Evolutionary conservation across 2,797 vertebrate genomes (phyloP).

Genomic region (Sitta carolinensis): DNA sequence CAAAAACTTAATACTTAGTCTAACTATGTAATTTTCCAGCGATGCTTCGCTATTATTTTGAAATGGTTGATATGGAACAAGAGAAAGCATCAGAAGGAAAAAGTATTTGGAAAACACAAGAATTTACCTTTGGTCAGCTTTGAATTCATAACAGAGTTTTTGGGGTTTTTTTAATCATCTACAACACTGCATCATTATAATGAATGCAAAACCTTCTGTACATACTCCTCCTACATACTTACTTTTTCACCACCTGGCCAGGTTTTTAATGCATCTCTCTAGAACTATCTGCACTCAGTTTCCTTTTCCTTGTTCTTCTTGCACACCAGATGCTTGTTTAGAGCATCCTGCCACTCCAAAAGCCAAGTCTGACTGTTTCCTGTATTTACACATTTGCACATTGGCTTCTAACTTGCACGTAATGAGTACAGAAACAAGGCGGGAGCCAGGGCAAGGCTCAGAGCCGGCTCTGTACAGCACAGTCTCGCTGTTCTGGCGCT

Average conservation of each 20-base stretch:
- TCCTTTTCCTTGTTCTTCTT: not conserved
- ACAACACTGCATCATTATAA: not conserved
- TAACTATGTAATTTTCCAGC: not conserved
- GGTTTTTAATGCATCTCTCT: rapidly evolving
- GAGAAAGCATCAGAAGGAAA: not conserved
- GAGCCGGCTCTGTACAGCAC: rapidly evolving
- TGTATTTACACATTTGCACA: no score
- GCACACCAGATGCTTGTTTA: rapidly evolving
- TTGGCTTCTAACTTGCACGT: rapidly evolving
- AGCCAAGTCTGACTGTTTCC: rapidly evolving
- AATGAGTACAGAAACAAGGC: rapidly evolving
- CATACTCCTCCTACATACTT: not conserved
- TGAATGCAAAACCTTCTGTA: not conserved
- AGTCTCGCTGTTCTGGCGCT: rapidly evolving
- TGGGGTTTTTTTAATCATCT: not conserved
- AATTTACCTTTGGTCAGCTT: not conserved
- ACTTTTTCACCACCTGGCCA: not conserved
- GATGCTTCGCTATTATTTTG: not conserved
- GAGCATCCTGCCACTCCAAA: rapidly evolving
- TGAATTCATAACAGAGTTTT: not conserved
- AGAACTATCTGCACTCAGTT: not conserved
- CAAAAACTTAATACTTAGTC: not conserved
- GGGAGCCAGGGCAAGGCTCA: not conserved
- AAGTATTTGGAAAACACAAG: not conserved
- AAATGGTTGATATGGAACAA: rapidly evolving